Evolutionary conservation across 2,888 invertebrate species (phyloP).

Genomic region (Strigamia crassipes): DNA sequence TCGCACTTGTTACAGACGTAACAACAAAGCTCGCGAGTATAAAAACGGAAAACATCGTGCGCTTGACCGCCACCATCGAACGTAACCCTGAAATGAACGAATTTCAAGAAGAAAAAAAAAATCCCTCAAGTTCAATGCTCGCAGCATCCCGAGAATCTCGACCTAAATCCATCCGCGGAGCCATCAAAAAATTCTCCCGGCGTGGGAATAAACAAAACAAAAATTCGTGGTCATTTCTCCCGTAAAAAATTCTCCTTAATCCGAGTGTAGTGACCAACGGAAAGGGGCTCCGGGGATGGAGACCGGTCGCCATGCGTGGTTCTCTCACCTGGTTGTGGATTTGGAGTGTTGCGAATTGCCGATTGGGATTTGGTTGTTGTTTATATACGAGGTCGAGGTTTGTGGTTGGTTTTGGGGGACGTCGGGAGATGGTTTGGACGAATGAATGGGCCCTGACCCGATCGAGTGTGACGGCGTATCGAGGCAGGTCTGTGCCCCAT

Average conservation of each 20-base stretch:
- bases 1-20: not conserved
- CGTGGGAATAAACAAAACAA: not conserved
- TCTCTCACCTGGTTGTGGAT: not conserved
- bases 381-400: not conserved
- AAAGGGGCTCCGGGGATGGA: not conserved
- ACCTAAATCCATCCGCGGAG: not conserved
- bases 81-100: not conserved
- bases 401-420: not conserved
- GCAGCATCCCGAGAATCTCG: not conserved
- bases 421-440: not conserved
- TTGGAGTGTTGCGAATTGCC: not conserved
- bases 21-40: not conserved
- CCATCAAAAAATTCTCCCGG: not conserved
- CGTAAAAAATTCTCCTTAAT: not conserved
- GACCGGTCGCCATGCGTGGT: too few relatives aligned
- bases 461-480: not conserved
- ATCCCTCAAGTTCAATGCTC: not conserved
- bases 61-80: not conserved
- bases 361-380: not conserved
- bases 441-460: not conserved
- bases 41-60: not conserved
- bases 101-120: not conserved
- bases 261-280: not conserved
- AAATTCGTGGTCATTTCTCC: not conserved
- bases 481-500: not conserved